Evolutionary conservation across 2,113 vertebrate genomes (phyloP), one percentile per base, ranked within the genome.

Genomic region (Erythrocercus mccallii): DNA sequence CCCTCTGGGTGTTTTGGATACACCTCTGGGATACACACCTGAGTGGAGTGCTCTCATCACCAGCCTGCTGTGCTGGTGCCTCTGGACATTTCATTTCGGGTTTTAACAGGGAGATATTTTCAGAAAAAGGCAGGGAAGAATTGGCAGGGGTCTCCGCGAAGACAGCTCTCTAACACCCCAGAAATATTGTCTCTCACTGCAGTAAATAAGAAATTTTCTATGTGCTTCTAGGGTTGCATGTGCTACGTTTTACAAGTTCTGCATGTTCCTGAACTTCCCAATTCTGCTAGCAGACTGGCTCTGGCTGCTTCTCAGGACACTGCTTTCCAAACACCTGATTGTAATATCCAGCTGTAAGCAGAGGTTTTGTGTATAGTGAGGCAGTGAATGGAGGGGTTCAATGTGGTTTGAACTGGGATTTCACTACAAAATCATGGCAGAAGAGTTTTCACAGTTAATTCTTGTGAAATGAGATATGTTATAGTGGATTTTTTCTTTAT

Each of bases 401-500:
- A 22, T 57, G 45, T 28, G 60, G 27, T 61, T 86, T 42, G 28
- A 72, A 37, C 23, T 28, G 50, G 2, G 15, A 57, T 83, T 81
- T 88, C 14, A 16, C n/a, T 44, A 7, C 68, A 68, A 86, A 85
- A 79, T 44, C 22, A 73, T 40, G 54, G 13, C 12, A 69, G 58
- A 65, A 31, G 28, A 23, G 3, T 61, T 72, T 47, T 74, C 30
- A 28, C 2, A 2, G 30, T 56, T 70, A 70, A 47, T 74, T 81
- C 30, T 35, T 45, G 10, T 33, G 19, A 79, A 83, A 45, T 2
- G 1, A 47, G 20, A 23, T 27, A 17, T 48, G 4, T 15, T 56
- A 11, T 25, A 42, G 27, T 23, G 13, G 1, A 0, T 1, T 14
- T 8, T 40, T n/a, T 54, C 9, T 15, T 54, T 54, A 14, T 42